Evolutionary conservation across 1,140 invertebrate species (phyloP), one percentile per base, ranked within the genome.

Genomic region (Nymphalis io): DNA sequence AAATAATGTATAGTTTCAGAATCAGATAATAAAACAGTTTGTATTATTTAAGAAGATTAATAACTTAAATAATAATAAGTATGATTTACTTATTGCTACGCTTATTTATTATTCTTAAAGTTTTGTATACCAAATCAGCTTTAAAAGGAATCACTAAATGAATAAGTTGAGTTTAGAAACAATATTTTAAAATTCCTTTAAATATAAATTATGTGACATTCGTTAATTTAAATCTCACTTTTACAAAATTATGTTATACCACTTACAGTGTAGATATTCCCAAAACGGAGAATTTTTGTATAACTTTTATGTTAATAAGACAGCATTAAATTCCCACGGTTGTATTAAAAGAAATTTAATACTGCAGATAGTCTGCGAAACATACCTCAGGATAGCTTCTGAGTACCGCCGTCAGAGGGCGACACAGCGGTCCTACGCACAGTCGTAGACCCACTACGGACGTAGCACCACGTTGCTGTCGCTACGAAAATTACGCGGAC

Each of bases 391-490:
- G 33, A 60, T 67, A 58, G 15, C 48, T 55, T 55, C 51, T 3
- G 61, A 63, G 48, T 60, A 70, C 27, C 40, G 51, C 72, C 75
- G 73, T 67, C 39, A 78, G 78, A 71, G 75, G 73, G 70, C 73
- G 73, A 62, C 68, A 60, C 64, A 40, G 51, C 51, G 44, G 27
- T 23, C 18, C 55, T 73, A 74, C 78, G 75, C 72, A 73, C 78
- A 80, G 78, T 80, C 78, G 73, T 78, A 75, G 67, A 57, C 58
- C n/a, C 68, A 70, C 75, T 67, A 72, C 75, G 60, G 53, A 16
- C 55, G 73, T 72, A 74, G 72, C 72, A 46, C 67, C 48, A 80
- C 78, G 78, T 76, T 67, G 20, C 58, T 21, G 16, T n/a, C 40
- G 53, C 40, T 55, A 58, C 67, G 48, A 67, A 21, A 70, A 62